phyloP scores from a whole-genome alignment of 2,888 invertebrate genomes.

The Anoncus sp. region DNA sequence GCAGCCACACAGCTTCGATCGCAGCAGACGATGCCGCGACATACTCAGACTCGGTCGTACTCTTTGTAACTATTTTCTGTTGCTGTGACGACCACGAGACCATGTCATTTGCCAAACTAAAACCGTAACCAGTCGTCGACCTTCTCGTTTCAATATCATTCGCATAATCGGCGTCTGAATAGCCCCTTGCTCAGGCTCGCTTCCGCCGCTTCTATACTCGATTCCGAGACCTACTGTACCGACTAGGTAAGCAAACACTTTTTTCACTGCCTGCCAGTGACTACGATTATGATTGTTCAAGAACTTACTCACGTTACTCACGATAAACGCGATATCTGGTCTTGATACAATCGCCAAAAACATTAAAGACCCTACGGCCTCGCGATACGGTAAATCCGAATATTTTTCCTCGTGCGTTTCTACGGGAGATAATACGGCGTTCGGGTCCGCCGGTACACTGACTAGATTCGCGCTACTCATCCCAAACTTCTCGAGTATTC shows the following conservation, averaged over 20 bases:
- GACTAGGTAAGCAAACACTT: constrained; percentile 8
- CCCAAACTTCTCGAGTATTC: constrained; percentile 52
- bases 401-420: neutral
- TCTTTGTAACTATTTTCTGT: constrained; percentile 12
- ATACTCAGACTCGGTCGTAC: constrained; percentile 43
- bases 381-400: constrained; percentile 20
- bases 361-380: constrained; percentile 1
- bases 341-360: neutral
- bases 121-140: constrained; percentile 40
- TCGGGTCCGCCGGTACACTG: constrained; percentile 48
- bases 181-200: constrained; percentile 10
- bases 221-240: constrained; percentile 2
- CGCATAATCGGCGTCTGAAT: constrained; percentile 42
- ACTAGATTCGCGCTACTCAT: constrained; percentile 46
- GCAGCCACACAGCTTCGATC: constrained; percentile 18
- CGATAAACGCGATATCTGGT: neutral
- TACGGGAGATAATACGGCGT: constrained; percentile 28
- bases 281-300: neutral
- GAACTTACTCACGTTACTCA: neutral
- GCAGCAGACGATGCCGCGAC: constrained; percentile 33
- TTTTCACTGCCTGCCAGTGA: constrained; percentile 2
- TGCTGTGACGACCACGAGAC: constrained; percentile 38
- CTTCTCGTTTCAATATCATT: constrained; percentile 38
- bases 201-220: constrained; percentile 14
- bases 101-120: constrained; percentile 12